Percentiles rank a stretch among this genome's conserved stretches.
Conservation (phyloP, 2,797 vertebrate species). For the Ara ararauna region DNA sequence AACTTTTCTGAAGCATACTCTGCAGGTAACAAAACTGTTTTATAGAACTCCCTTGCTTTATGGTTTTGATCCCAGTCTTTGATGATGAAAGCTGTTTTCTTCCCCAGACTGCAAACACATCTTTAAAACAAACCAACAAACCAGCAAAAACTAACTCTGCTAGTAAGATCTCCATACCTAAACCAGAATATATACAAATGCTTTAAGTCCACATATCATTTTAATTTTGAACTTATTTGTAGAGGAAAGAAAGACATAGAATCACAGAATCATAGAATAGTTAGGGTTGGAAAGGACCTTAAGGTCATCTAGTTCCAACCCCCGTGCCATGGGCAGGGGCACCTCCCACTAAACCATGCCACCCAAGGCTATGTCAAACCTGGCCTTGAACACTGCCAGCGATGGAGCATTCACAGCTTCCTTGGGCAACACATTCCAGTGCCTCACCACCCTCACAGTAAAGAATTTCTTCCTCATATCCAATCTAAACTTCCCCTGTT, state of each 20-base stretch:
- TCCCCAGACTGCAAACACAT: background rate
- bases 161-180: background rate
- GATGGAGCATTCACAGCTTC: too few relatives aligned
- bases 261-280: too few relatives aligned
- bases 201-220: background rate
- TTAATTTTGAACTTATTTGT: background rate
- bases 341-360: too few relatives aligned
- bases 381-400: too few relatives aligned
- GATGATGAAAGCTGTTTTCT: background rate
- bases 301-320: too few relatives aligned
- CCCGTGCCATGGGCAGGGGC: too few relatives aligned
- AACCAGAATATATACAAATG: background rate
- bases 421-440: too few relatives aligned
- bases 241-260: background rate
- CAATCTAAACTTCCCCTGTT: too few relatives aligned
- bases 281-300: too few relatives aligned
- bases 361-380: too few relatives aligned
- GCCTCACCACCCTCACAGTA: too few relatives aligned
- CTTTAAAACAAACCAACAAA: background rate
- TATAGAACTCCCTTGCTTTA: background rate
- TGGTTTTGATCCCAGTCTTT: background rate
- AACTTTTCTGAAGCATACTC: background rate
- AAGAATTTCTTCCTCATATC: too few relatives aligned
- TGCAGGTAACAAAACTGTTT: background rate
- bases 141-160: background rate